Evolutionary conservation across 2,797 vertebrate genomes (phyloP), one percentile per base, ranked within the genome.

Genomic region (Acipenser transmontanus): DNA sequence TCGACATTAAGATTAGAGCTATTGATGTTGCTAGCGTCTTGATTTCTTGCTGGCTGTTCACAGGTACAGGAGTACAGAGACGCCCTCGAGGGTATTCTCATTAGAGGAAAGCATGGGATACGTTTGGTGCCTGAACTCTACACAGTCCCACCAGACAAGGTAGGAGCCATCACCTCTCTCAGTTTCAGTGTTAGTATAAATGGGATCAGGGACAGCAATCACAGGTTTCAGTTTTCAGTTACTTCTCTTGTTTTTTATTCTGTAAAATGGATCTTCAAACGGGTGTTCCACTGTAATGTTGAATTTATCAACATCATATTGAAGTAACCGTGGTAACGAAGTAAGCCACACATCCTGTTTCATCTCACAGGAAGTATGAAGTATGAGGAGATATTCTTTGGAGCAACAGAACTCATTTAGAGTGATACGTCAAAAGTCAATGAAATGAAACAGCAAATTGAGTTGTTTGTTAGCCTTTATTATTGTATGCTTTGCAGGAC

Each of bases 51-150:
- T 14, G 6, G 52, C 47, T 75, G 6, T 68, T 74, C 49, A 10
- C 76, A 99, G 97, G 92, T 99, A 50, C 88, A 95, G 79, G 97
- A 99, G 78, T 99, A 99, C 72, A 88, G 89, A 17, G 96, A 98
- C 66, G 97, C 97, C 6, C 84, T 99, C 77, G 96, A 99, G 68
- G 94, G 92, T 62, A 79, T 98, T 79, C 84, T 99, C 73, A 95
- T 98, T 76, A 80, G 96, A 84, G 93, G 90, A 71, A 93, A 95
- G 79, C 92, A 94, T 0, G 95, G 97, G 70, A 93, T 99, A 80
- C 91, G 90, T 65, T 80, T 98, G 67, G 70, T 99, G 77, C 97
- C 97, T 34, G 97, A 99, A 68, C 89, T 98, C 49, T 99, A 99
- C 0, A 85, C 93, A 67, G 94, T 98, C 20, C 95, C 95, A 4